Percentiles rank a stretch among this genome's conserved stretches.
phyloP scores from a whole-genome alignment of 2,113 vertebrate species.

The Dendrocopos noguchii region DNA sequence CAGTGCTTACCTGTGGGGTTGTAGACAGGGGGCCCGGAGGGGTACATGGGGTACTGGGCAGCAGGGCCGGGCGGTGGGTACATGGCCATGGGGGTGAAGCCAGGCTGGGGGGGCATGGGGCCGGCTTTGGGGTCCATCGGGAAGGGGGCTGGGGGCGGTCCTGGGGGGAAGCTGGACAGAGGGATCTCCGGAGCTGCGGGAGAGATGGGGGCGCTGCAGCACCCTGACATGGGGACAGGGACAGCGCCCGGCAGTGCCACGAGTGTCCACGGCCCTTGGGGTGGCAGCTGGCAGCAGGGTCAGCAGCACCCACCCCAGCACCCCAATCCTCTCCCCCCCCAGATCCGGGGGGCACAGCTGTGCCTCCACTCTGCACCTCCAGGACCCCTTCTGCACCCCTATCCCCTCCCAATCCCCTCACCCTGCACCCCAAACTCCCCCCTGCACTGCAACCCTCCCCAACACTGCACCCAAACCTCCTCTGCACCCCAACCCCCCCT shows the following conservation, averaged over 20 bases:
- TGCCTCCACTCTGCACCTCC: background rate
- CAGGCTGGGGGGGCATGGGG: background rate
- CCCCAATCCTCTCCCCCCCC: too few relatives aligned
- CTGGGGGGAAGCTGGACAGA: background rate
- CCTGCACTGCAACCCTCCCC: background rate
- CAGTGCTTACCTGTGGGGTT: slow-evolving; percentile 23
- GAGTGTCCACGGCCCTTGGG: background rate
- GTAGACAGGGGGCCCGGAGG: background rate
- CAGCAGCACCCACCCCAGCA: background rate
- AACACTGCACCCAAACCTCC: background rate
- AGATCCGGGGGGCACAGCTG: too few relatives aligned
- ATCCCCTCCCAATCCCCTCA: background rate
- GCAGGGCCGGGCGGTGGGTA: background rate
- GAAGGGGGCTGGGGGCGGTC: background rate
- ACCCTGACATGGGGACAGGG: background rate
- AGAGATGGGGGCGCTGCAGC: background rate
- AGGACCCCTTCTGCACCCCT: background rate
- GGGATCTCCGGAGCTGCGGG: background rate
- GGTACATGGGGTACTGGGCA: slow-evolving; percentile 32
- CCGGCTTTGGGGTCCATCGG: background rate
- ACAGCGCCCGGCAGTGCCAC: background rate
- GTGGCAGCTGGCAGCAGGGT: background rate
- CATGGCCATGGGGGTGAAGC: slow-evolving; percentile 19
- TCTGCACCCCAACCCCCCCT: background rate
- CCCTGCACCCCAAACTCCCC: accelerated